A percentile compares a stretch with the other conserved stretches of the same genome.
These are phyloP conservation scores for Montipora efflorescens DNA, from an alignment of 64 coral and sea anemone genomes.

Conservation along the genomic window DNA sequence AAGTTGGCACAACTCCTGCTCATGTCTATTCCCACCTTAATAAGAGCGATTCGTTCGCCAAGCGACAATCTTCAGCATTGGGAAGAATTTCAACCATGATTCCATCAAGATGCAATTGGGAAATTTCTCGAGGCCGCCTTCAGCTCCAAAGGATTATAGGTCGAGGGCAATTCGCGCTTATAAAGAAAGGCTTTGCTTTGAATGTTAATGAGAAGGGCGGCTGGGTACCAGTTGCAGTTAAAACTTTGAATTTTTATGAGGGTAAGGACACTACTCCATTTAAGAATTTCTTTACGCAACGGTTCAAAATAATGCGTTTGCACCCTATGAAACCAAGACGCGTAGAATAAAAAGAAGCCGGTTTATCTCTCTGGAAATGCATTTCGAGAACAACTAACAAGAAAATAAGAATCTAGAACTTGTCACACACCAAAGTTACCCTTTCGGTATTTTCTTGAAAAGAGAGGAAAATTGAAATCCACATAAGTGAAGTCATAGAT, in stretches of 20 bases:
- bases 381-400: too few relatives aligned
- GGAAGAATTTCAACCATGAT: background rate
- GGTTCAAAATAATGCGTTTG: too few relatives aligned
- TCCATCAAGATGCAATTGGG: background rate
- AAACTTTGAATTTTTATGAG: background rate
- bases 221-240: slow-evolving; percentile 10
- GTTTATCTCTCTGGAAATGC: too few relatives aligned
- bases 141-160: background rate
- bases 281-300: too few relatives aligned
- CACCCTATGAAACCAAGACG: too few relatives aligned
- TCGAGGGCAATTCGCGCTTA: slow-evolving; percentile 5
- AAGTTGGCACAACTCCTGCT: background rate
- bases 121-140: slow-evolving; percentile 10
- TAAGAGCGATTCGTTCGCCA: background rate
- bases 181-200: slow-evolving; percentile 31
- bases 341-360: too few relatives aligned
- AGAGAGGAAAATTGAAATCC: too few relatives aligned
- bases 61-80: background rate
- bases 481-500: too few relatives aligned
- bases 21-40: slow-evolving; percentile 7
- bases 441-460: too few relatives aligned
- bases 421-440: too few relatives aligned
- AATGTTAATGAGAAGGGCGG: background rate
- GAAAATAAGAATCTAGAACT: too few relatives aligned
- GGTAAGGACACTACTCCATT: background rate